Conservation (phyloP, 2,888 invertebrate genomes). For the Amiota communis region DNA sequence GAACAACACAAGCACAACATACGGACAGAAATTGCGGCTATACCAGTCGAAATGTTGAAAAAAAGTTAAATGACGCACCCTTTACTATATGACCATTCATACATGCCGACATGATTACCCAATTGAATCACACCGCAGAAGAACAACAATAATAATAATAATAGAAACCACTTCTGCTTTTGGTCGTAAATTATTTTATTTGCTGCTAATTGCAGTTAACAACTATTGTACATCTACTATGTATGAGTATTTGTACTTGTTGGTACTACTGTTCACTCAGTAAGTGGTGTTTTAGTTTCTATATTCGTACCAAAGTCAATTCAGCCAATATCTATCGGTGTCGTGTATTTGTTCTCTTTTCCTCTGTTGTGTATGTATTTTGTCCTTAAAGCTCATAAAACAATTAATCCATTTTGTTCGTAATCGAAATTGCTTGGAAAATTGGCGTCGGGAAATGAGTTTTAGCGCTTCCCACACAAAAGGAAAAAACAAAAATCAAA, state of each 20-base stretch:
- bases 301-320: too few relatives aligned
- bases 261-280: too few relatives aligned
- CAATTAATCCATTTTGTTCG: constrained; percentile 55
- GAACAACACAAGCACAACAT: too few relatives aligned
- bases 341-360: background rate
- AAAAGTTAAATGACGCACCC: too few relatives aligned
- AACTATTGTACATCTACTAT: constrained; percentile 33
- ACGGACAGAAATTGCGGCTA: too few relatives aligned
- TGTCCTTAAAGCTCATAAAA: constrained; percentile 54
- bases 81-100: background rate
- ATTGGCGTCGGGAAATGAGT: background rate
- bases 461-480: background rate
- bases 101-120: background rate
- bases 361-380: background rate
- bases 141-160: background rate
- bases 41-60: too few relatives aligned
- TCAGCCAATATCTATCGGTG: background rate
- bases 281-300: too few relatives aligned
- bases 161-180: constrained; percentile 33
- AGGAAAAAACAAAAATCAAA: too few relatives aligned
- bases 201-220: constrained; percentile 65
- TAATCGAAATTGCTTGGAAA: background rate
- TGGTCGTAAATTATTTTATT: constrained; percentile 65
- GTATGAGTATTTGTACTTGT: too few relatives aligned
- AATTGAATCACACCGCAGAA: background rate